Evolutionary conservation across 2,888 invertebrate genomes (phyloP), one percentile per base, ranked within the genome.

Genomic region (Gasteruption jaculator): DNA sequence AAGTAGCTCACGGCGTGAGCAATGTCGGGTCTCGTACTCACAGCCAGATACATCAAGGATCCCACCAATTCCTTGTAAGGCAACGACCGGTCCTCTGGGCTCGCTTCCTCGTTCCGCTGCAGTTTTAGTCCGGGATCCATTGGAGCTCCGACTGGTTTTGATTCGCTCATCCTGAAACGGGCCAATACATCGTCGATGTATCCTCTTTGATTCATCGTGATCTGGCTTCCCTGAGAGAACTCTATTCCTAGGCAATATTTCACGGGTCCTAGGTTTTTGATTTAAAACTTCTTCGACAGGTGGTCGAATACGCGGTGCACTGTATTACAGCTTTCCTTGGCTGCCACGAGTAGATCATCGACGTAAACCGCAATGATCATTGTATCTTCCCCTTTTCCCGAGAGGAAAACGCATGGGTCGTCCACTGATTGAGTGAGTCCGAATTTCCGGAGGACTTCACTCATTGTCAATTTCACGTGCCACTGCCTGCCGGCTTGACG

Each of bases 1-100:
- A 39, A 21, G 2, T 18, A 18, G 5, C 16, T 27, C 5, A 38
- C 38, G 7, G 29, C 38, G 21, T 38, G 21, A 12, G 22, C 12
- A 7, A 32, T 39, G 11, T 24, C 32, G 3, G 32, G 39, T 24
- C 24, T 24, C n/a, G 24, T 24, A n/a, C 8, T n/a, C 24, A 24
- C 24, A n/a, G 24, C 24, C n/a, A 24, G n/a, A n/a, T 24, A 24
- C n/a, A 24, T 24, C 24, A 24, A n/a, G 8, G 24, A 24, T 7
- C 24, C 24, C 24, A 24, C 8, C 8, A 24, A n/a, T n/a, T 24
- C n/a, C n/a, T n/a, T n/a, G n/a, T n/a, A n/a, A n/a, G n/a, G 24
- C n/a, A n/a, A 24, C 8, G 8, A n/a, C 24, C n/a, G 8, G 24
- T 24, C 24, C 8, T 24, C 24, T 7, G 7, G 8, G 24, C 24